Evolutionary conservation across 2,113 vertebrate species (phyloP), one percentile per base, ranked within the genome.

Genomic region (Acanthochromis polyacanthus): DNA sequence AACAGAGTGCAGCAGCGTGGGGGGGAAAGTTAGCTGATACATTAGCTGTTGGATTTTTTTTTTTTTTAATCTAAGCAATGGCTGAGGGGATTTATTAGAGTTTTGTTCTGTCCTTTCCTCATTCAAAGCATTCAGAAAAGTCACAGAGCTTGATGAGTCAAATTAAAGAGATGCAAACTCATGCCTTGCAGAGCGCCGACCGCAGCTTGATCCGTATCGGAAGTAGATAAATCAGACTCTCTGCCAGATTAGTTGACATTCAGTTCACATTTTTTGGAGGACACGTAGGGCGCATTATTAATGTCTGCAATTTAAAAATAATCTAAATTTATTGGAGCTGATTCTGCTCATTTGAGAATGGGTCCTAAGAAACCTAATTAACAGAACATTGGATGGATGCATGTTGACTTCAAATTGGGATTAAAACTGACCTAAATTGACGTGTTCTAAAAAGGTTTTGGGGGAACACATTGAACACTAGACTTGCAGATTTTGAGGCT

Each of bases 51-150:
- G 77, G 48, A 57, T 65, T 43, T 43, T 7, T 25, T 25, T 25
- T 25, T 25, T 25, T 81, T 69, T 78, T 56, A 60, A 71, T 78
- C 50, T 20, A 71, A 82, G 77, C 71, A 68, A 64, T 50, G 77
- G 67, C 74, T 87, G 67, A 81, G 0, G 22, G 65, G 76, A 40
- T 80, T 79, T 56, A 45, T 77, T 74, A 25, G 6, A 0, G 64
- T 63, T 74, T 61, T 65, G 17, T 71, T 75, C 30, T 19, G 55
- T 65, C 75, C 70, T 30, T 75, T 15, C 40, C 14, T 3, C 40
- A 43, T 66, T 78, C 58, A 76, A 60, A 2, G 32, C 19, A 48
- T 66, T 64, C 19, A 62, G 32, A 19, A 8, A 77, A 52, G 16
- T 75, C 71, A 61, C 22, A 16, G 51, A 78, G 59, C 70, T 71